Evolutionary conservation across 2,113 vertebrate species (phyloP), one percentile per base, ranked within the genome.

Genomic region (Ursus arctos): DNA sequence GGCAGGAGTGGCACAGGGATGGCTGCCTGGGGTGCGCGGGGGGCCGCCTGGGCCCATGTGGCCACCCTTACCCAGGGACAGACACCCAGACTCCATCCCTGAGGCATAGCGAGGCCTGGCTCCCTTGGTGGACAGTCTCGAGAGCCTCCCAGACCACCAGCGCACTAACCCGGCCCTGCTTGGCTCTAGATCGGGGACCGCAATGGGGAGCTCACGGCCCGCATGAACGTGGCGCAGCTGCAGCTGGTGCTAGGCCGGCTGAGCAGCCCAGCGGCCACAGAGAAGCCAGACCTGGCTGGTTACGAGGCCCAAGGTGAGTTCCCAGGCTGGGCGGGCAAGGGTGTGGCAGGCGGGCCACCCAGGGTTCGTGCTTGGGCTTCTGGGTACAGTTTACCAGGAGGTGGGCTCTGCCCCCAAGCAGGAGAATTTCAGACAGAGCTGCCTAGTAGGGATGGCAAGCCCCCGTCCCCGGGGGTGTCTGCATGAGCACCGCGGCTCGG

Each of bases 291-390:
- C 91, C 99, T 97, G 15, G 98, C 99, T 0, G 99, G 99, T 97
- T 99, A 99, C 0, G 99, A 99, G 98, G 99, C 99, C 93, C 99
- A 99, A 98, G 99, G 99, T 99, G 98, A 98, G 97, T 94, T 4
- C 86, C 47, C 0, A 3, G 63, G 49, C 79, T 5, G 4, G 19
- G 5, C 0, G 7, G 26, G 9, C 8, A 6, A n/a, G 0, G 0
- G 4, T 3, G 0, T 15, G 69, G 3, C 10, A 0, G 67, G 59
- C 22, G 22, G 18, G 33, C 2, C 0, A 0, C 53, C 12, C 13
- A 11, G 0, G 22, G 88, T 33, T 2, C 12, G 21, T 19, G 43
- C 21, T 4, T 2, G 3, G 1, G 22, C 49, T 36, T 51, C 49
- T 36, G 36, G 43, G 11, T 22, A 26, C 67, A 24, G 79, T 55